Percentiles rank a stretch among this genome's conserved stretches.
These are phyloP conservation scores for Hofmannophila pseudospretella DNA, from an alignment of 2,888 invertebrate species.

Conservation along the genomic window DNA sequence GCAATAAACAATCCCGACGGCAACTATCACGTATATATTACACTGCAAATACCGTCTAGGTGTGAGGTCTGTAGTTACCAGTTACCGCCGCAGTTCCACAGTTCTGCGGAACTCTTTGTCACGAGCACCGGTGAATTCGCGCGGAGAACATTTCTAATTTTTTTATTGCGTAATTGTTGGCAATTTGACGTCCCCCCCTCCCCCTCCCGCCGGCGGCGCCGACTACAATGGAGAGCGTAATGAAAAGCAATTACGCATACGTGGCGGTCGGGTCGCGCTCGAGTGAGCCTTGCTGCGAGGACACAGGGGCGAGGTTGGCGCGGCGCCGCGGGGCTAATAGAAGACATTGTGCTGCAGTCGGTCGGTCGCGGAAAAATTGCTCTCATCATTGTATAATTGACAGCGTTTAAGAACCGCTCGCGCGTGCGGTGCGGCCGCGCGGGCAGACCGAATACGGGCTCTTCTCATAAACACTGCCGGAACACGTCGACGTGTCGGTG, in stretches of 20 bases:
- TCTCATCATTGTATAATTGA: no score
- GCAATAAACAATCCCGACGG: no score
- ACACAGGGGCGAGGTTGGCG: conserved; percentile 23
- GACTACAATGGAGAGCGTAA: conserved; percentile 67
- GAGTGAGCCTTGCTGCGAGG: conserved; percentile 22
- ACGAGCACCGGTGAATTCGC: background rate
- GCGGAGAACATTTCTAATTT: conserved; percentile 56
- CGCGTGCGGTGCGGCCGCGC: no score
- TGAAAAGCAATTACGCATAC: conserved; percentile 77
- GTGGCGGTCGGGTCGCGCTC: conserved; percentile 37
- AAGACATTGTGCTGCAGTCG: conserved; percentile 58
- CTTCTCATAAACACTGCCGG: no score
- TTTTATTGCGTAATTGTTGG: conserved; percentile 72
- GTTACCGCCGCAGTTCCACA: background rate
- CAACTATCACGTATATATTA: no score
- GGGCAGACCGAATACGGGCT: no score
- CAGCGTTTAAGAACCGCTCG: no score
- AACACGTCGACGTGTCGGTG: no score
- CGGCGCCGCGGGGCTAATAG: conserved; percentile 52
- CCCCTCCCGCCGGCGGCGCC: conserved; percentile 22
- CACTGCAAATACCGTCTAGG: no score
- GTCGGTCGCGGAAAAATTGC: no score
- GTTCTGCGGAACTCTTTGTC: background rate
- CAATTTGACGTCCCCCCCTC: conserved; percentile 46
- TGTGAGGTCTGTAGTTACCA: no score